Base-by-base conservation (phyloP, 1,140 invertebrate species). In the Sycophila sp. region DNA sequence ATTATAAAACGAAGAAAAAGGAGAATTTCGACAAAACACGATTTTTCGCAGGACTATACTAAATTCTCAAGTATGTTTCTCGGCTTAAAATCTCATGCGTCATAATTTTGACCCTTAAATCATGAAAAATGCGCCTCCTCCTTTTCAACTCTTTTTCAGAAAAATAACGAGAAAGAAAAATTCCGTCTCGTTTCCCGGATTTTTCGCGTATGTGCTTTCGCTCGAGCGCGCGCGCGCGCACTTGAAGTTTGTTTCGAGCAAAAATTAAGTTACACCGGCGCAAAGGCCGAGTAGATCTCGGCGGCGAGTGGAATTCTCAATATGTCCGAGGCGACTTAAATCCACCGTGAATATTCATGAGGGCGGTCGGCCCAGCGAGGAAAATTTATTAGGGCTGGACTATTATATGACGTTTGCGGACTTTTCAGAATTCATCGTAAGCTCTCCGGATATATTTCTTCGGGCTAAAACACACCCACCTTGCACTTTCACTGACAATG, bases 281-380 rank as follows among this genome's bases (percentile, higher is more conserved):
- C n/a, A n/a, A n/a, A n/a, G n/a, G n/a, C n/a, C n/a, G n/a, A n/a
- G n/a, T n/a, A n/a, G n/a, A n/a, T n/a, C n/a, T n/a, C n/a, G n/a
- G n/a, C n/a, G n/a, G 24, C 26, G 26, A 30, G 11, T 59, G 5
- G 10, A 40, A 59, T 63, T 49, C 28, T 15, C 40, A 49, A 49
- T 63, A 15, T 47, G n/a, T 34, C 17, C 2, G 24, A 34, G 36
- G 15, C 42, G 28, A 32, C 34, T 47, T 15, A 19, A 34, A 36
- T 32, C 13, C 40, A 22, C 0, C n/a, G 2, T 34, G 59, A 63
- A 63, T 63, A 63, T 63, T 49, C 59, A 63, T 47, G 28, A 13
- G 38, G 2, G 49, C 11, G n/a, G 5, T 51, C 26, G 49, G n/a
- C n/a, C 22, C n/a, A 17, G 45, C 11, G 45, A 10, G 22, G 15